Evolutionary conservation across 2,113 vertebrate genomes (phyloP).

Genomic region (Amblyopsis rosae): DNA sequence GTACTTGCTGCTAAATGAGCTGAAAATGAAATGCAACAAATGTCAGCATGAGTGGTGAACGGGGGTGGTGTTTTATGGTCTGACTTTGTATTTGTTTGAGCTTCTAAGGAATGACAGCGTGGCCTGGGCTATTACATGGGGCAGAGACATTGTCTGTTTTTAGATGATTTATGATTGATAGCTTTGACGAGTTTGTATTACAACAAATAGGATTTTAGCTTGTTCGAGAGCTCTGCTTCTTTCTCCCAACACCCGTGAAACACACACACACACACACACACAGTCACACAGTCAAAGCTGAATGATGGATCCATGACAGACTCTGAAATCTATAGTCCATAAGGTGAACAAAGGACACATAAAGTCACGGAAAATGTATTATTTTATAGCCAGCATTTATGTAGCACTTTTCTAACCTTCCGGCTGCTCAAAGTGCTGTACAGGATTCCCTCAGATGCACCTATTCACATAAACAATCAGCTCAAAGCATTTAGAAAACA

Average conservation of each 20-base stretch:
- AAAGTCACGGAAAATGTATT: background rate
- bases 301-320: background rate
- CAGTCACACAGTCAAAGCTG: background rate
- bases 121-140: conserved; percentile 44
- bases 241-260: background rate
- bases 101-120: conserved; percentile 43
- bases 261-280: background rate
- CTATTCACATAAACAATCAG: background rate
- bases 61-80: conserved; percentile 41
- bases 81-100: conserved; percentile 61
- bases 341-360: background rate
- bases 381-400: too few species aligned
- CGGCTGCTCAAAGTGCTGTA: too few species aligned
- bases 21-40: background rate
- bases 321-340: background rate
- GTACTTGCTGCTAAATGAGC: too few species aligned
- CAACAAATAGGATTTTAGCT: conserved; percentile 14
- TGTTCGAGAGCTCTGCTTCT: background rate
- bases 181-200: conserved; percentile 10
- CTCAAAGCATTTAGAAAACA: background rate
- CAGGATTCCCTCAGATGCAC: too few species aligned
- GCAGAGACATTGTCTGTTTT: conserved; percentile 29
- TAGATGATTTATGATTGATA: conserved; percentile 23
- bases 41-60: conserved; percentile 55
- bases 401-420: too few species aligned